Percentiles rank a stretch among this genome's conserved stretches.
phyloP scores from a whole-genome alignment of 2,888 invertebrate species.

The Diachrysia chrysitis region DNA sequence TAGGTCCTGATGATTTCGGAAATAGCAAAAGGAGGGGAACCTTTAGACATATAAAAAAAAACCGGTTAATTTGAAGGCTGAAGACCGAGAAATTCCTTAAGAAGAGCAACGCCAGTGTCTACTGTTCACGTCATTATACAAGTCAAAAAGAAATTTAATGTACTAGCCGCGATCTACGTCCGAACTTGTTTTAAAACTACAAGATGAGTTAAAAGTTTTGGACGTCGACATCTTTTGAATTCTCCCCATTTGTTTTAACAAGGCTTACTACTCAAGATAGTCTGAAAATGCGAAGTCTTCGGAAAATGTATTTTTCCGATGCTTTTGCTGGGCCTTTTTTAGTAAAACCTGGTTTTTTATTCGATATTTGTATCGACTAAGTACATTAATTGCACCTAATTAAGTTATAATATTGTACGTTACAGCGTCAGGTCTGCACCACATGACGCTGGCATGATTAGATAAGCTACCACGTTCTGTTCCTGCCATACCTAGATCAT shows the following conservation, averaged over 20 bases:
- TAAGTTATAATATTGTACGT: constrained; percentile 8
- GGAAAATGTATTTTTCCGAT: too few species aligned
- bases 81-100: neutral
- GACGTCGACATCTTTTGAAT: constrained; percentile 4
- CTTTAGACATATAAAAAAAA: neutral
- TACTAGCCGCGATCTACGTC: neutral
- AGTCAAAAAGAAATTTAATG: neutral
- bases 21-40: neutral
- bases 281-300: neutral
- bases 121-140: neutral
- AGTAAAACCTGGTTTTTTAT: neutral
- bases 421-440: constrained; percentile 40
- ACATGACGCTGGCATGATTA: constrained; percentile 44
- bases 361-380: neutral
- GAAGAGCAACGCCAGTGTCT: neutral
- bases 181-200: neutral
- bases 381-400: constrained; percentile 5
- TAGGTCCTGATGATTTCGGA: neutral
- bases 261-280: neutral
- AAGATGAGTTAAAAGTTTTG: constrained; percentile 4
- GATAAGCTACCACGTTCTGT: constrained; percentile 47
- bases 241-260: neutral
- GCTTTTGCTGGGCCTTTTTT: neutral
- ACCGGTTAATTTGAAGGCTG: too few species aligned
- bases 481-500: constrained; percentile 50